A percentile compares a stretch with the other conserved stretches of the same genome.
Evolutionary conservation across 2,888 invertebrate species (phyloP).

Genomic region (Acleris literana): DNA sequence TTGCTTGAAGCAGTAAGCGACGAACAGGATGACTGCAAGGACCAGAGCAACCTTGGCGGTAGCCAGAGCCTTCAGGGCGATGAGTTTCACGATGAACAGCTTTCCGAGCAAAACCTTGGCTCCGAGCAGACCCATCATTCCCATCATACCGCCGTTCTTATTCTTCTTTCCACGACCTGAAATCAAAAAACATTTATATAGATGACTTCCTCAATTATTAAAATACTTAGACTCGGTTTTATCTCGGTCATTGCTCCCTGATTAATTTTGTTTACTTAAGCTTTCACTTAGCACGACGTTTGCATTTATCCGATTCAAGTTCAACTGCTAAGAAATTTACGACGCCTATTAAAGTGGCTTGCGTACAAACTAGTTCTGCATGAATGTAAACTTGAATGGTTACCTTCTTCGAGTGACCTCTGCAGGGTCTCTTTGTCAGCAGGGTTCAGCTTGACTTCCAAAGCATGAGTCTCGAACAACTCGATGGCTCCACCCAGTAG

Average conservation of each 20-base stretch:
- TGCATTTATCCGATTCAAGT: slow-evolving; percentile 25
- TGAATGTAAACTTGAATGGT: slow-evolving; percentile 20
- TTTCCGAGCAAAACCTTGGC: slow-evolving; percentile 75
- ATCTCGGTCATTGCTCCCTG: slow-evolving; percentile 24
- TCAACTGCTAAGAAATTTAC: slow-evolving; percentile 29
- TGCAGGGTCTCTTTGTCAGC: slow-evolving; percentile 88
- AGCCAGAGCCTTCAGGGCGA: slow-evolving; percentile 92
- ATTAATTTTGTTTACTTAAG: slow-evolving; percentile 28
- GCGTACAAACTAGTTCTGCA: slow-evolving; percentile 17
- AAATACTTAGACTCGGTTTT: not conserved
- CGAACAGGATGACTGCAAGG: slow-evolving; percentile 87
- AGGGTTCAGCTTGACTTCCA: slow-evolving; percentile 91
- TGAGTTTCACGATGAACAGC: slow-evolving; percentile 90
- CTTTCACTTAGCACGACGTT: slow-evolving; percentile 33
- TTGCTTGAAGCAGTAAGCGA: slow-evolving; percentile 73
- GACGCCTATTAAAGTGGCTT: slow-evolving; percentile 8
- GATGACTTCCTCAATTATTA: not conserved
- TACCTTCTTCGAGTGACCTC: slow-evolving; percentile 93
- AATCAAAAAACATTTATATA: slow-evolving; percentile 41
- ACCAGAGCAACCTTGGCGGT: slow-evolving; percentile 92
- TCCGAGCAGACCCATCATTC: slow-evolving; percentile 86
- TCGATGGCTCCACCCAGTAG: slow-evolving; percentile 89
- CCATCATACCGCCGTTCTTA: slow-evolving; percentile 86
- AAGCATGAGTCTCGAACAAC: slow-evolving; percentile 90
- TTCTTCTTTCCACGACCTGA: slow-evolving; percentile 89